Evolutionary conservation across 2,888 invertebrate species (phyloP).

Genomic region (Suillia variegata): DNA sequence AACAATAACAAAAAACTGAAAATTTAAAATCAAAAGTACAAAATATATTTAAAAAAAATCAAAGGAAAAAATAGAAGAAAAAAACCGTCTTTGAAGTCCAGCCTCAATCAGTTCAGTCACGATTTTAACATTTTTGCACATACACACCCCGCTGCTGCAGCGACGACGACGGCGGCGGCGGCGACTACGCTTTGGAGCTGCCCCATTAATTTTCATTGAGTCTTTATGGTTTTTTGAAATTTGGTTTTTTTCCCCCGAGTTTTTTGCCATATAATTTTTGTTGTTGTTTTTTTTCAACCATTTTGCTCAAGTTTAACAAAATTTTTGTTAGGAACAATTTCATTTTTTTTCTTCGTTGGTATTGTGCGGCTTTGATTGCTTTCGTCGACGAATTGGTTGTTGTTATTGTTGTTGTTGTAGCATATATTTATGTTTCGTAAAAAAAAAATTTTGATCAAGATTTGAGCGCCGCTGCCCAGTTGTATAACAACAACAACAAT

Average conservation of each 20-base stretch:
- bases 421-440: slow-evolving; percentile 54
- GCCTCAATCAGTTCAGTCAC: slow-evolving; percentile 49
- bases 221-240: not conserved
- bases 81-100: slow-evolving; percentile 22
- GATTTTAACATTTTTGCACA: slow-evolving; percentile 60
- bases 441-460: slow-evolving; percentile 55
- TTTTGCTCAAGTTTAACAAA: not conserved
- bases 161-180: slow-evolving; percentile 16
- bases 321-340: not conserved
- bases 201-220: slow-evolving; percentile 52
- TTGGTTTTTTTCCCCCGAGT: not conserved
- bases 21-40: too few species aligned
- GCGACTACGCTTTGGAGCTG: not conserved
- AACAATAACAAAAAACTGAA: not conserved
- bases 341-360: not conserved
- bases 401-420: slow-evolving; percentile 42
- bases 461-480: slow-evolving; percentile 26
- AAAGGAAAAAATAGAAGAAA: not conserved
- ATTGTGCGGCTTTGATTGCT: not conserved
- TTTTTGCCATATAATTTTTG: slow-evolving; percentile 2
- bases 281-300: slow-evolving; percentile 6
- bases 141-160: slow-evolving; percentile 40
- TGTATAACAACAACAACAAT: not conserved
- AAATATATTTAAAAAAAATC: not conserved
- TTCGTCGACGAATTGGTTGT: slow-evolving; percentile 9